Evolutionary conservation across 1,140 invertebrate species (phyloP).

Genomic region (Drosophila trapezifrons): DNA sequence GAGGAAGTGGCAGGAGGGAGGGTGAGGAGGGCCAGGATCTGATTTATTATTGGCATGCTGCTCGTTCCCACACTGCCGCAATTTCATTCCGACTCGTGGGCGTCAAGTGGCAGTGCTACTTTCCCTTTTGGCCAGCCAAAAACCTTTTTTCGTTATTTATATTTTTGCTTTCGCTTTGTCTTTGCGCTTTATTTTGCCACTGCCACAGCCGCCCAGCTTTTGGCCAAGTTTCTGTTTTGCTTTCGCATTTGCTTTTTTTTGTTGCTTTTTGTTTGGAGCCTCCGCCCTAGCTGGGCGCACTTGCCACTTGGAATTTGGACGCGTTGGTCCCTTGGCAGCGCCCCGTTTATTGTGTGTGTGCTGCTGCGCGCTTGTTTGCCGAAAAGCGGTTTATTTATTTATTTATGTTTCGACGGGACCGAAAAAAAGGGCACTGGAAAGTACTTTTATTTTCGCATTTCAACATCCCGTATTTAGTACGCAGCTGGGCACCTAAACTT

Average conservation of each 20-base stretch:
- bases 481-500: conserved; percentile 36
- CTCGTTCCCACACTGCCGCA: conserved; percentile 46
- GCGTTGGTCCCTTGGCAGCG: conserved; percentile 51
- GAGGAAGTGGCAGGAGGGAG: not conserved
- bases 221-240: conserved; percentile 48
- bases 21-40: conserved; percentile 31
- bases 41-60: conserved; percentile 59
- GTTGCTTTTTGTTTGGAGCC: conserved; percentile 46
- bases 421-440: conserved; percentile 38
- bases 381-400: conserved; percentile 76
- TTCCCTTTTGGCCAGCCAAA: conserved; percentile 39
- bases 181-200: conserved; percentile 42
- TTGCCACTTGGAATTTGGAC: conserved; percentile 60
- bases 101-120: conserved; percentile 65
- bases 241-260: conserved; percentile 53
- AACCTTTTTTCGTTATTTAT: conserved; percentile 59
- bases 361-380: conserved; percentile 51
- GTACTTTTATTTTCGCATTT: conserved; percentile 43
- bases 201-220: conserved; percentile 15
- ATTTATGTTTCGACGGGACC: conserved; percentile 58
- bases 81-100: conserved; percentile 50
- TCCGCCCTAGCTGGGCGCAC: conserved; percentile 1
- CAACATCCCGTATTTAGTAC: conserved; percentile 46
- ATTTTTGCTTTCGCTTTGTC: conserved; percentile 73
- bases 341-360: conserved; percentile 36